phyloP scores from a whole-genome alignment of 2,888 invertebrate genomes.

The Oeneis ivallda region DNA sequence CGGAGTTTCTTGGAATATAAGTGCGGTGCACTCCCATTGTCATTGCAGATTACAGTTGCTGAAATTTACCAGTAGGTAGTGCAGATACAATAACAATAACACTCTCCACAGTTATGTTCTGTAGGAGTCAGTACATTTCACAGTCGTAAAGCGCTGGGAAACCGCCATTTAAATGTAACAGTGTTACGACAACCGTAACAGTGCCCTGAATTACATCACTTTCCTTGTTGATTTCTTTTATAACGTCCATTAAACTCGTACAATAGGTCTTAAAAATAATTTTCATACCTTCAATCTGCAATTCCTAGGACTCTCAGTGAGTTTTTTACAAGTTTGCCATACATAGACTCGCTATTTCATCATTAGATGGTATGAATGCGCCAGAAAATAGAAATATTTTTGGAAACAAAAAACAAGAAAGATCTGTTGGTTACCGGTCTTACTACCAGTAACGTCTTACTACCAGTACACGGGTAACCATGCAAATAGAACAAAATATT shows the following conservation, averaged over 20 bases:
- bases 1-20: too few relatives aligned
- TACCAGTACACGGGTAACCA: too few relatives aligned
- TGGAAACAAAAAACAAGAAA: too few relatives aligned
- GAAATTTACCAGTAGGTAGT: slow-evolving; percentile 20
- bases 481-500: too few relatives aligned
- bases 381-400: too few relatives aligned
- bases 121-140: slow-evolving; percentile 34
- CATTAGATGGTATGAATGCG: too few relatives aligned
- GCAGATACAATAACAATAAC: slow-evolving; percentile 35
- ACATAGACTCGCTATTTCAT: too few relatives aligned
- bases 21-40: too few relatives aligned
- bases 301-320: not conserved
- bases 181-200: slow-evolving; percentile 32
- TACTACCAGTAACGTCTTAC: too few relatives aligned
- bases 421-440: too few relatives aligned
- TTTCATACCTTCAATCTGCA: not conserved
- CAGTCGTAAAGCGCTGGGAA: slow-evolving; percentile 32
- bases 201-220: slow-evolving; percentile 31
- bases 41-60: not conserved
- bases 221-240: slow-evolving; percentile 39
- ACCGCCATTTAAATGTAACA: slow-evolving; percentile 40
- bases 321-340: too few relatives aligned
- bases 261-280: slow-evolving; percentile 27
- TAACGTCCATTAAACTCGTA: slow-evolving; percentile 32
- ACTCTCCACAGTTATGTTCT: slow-evolving; percentile 30